Evolutionary conservation across 2,113 vertebrate genomes (phyloP).

Genomic region (Sigmodon hispidus): DNA sequence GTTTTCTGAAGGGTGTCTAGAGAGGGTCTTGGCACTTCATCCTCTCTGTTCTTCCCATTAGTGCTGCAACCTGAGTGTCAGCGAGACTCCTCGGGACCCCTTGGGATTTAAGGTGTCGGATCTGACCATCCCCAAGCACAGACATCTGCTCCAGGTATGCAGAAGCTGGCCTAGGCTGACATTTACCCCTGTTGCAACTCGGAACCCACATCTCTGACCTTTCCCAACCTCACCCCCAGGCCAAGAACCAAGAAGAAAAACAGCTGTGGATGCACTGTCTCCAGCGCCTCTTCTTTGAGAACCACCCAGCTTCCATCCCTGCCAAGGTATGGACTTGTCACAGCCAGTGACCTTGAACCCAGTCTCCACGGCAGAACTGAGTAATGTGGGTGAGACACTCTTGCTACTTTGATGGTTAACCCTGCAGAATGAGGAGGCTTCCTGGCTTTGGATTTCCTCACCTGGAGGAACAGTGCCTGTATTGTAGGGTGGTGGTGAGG

Average conservation of each 20-base stretch:
- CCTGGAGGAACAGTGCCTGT: background rate
- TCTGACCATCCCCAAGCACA: conserved; percentile 92
- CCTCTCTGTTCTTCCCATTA: conserved; percentile 63
- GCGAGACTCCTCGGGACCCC: conserved; percentile 91
- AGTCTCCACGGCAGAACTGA: background rate
- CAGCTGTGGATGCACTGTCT: conserved; percentile 94
- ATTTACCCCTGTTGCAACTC: background rate
- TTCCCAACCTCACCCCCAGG: conserved; percentile 77
- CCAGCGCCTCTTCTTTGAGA: conserved; percentile 93
- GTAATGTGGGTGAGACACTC: rapidly evolving
- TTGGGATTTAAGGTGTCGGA: conserved; percentile 92
- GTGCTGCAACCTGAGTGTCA: conserved; percentile 93
- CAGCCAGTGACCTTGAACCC: rapidly evolving
- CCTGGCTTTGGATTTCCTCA: background rate
- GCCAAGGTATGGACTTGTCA: conserved; percentile 87
- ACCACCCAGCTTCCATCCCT: conserved; percentile 92
- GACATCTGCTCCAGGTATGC: conserved; percentile 92
- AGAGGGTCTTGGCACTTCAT: background rate
- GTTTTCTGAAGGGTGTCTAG: too few species aligned
- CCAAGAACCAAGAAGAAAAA: conserved; percentile 95
- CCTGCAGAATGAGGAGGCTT: background rate
- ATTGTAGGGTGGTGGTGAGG: background rate
- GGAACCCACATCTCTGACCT: background rate
- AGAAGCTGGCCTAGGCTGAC: background rate
- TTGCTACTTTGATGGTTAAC: background rate